Percentiles rank a stretch among this genome's conserved stretches.
These are phyloP conservation scores for Acanthopagrus latus DNA, from an alignment of 2,797 vertebrate genomes.

Conservation along the genomic window DNA sequence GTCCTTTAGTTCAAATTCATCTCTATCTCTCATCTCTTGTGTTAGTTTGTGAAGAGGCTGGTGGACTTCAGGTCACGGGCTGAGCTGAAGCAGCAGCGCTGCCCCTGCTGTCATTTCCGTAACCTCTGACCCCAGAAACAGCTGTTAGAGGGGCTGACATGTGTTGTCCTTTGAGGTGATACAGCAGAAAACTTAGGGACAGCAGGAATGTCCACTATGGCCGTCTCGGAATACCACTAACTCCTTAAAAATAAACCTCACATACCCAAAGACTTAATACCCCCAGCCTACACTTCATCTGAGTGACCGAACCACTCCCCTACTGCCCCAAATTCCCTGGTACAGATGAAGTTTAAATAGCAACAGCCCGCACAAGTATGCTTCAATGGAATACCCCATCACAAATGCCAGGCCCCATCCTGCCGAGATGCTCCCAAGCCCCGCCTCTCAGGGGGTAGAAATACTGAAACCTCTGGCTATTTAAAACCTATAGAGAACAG, in stretches of 20 bases:
- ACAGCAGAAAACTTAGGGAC: conserved; percentile 36
- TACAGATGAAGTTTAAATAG: conserved; percentile 49
- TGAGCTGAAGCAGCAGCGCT: conserved; percentile 45
- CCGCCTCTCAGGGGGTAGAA: conserved; percentile 49
- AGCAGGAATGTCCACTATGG: conserved; percentile 56
- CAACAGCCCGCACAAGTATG: conserved; percentile 50
- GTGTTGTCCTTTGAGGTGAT: conserved; percentile 64
- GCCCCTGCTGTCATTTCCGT: conserved; percentile 55
- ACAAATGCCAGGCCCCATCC: conserved; percentile 59
- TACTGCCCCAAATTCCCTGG: conserved; percentile 18
- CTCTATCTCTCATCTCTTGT: too few relatives aligned
- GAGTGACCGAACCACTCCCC: conserved; percentile 28
- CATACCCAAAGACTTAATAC: conserved; percentile 31
- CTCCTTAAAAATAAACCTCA: conserved; percentile 64
- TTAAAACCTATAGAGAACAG: conserved; percentile 47
- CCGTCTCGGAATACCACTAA: conserved; percentile 48
- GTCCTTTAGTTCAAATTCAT: not conserved
- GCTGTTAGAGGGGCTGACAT: conserved; percentile 69
- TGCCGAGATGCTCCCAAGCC: conserved; percentile 49
- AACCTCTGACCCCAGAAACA: conserved; percentile 72
- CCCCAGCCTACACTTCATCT: conserved; percentile 4
- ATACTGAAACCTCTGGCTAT: conserved; percentile 59
- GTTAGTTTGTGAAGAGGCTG: not conserved
- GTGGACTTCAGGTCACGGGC: conserved; percentile 14
- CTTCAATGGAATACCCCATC: conserved; percentile 42